Base-by-base conservation (phyloP, 1,140 invertebrate species). In the Drosophila serrata region DNA sequence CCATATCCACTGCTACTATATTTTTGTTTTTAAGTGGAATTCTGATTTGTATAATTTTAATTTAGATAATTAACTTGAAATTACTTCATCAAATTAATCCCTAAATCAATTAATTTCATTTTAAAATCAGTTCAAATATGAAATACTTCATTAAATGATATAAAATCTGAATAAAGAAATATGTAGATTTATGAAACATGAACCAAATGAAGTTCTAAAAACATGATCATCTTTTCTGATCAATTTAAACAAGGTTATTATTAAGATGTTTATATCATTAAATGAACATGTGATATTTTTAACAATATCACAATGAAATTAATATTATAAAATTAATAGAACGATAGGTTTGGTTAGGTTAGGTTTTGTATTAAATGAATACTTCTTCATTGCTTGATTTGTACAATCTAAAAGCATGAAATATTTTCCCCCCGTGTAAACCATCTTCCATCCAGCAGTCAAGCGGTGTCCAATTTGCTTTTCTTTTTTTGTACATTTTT, bases 391-490 rank as follows among this genome's bases (percentile, higher is more conserved):
- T 19, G 0, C 1, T 33, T 8, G 2, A 33, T 22, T 8, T 15
- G 4, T 13, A 13, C 1, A 22, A 5, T 12, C 12, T 0, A 3
- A 29, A 58, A 11, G 0, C 3, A 1, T 2, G 4, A 12, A 0
- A 31, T n/a, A 13, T 22, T 63, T 53, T 24, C 35, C 0, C 35
- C 0, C 29, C 15, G 39, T 67, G 53, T 60, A 60, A 60, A 39
- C 13, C 42, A 46, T 37, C 27, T 60, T 17, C 53, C 35, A 55
- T 24, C 65, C 37, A 43, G 37, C 62, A 53, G 59, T 68, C 64
- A 49, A 24, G 29, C 45, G 65, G 61, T 63, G 49, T 55, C 60
- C 53, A 65, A 56, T 73, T 64, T 84, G 57, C 63, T 40, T 42
- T 37, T 42, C n/a, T 43, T 37, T 4, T 58, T 61, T n/a, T n/a